Conservation (phyloP, 1,140 invertebrate species). For the Hylyphantes graminicola region DNA sequence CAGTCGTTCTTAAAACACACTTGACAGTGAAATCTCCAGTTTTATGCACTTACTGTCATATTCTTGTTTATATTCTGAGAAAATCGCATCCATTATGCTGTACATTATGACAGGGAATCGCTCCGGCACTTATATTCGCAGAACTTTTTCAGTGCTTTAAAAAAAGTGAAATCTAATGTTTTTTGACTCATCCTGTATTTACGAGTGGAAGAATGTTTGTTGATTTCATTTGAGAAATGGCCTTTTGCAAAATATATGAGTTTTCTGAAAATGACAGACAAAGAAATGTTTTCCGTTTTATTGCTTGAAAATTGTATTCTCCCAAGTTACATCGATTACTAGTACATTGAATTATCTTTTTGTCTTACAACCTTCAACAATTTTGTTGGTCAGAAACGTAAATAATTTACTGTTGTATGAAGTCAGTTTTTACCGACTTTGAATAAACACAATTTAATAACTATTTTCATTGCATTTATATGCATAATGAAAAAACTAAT, state of each 20-base stretch:
- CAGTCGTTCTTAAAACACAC: slow-evolving; percentile 43
- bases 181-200: slow-evolving; percentile 42
- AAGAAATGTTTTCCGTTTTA: not conserved
- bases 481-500: no score
- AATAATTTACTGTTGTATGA: no score
- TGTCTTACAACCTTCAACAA: no score
- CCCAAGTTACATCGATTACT: no score
- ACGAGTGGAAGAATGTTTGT: slow-evolving; percentile 8
- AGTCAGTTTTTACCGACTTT: no score
- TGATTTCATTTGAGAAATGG: slow-evolving; percentile 34
- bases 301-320: no score
- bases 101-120: slow-evolving; percentile 47
- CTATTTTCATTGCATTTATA: no score
- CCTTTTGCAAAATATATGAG: slow-evolving; percentile 9
- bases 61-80: slow-evolving; percentile 45
- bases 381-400: no score
- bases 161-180: slow-evolving; percentile 51
- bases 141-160: slow-evolving; percentile 14
- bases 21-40: slow-evolving; percentile 56
- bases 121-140: slow-evolving; percentile 15
- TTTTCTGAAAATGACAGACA: slow-evolving; percentile 1
- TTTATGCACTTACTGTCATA: slow-evolving; percentile 56
- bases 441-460: no score
- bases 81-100: slow-evolving; percentile 53
- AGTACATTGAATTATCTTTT: no score